These are phyloP conservation scores for Neoseiulus cucumeris DNA, from an alignment of 1,140 invertebrate genomes.

Conservation along the genomic window DNA sequence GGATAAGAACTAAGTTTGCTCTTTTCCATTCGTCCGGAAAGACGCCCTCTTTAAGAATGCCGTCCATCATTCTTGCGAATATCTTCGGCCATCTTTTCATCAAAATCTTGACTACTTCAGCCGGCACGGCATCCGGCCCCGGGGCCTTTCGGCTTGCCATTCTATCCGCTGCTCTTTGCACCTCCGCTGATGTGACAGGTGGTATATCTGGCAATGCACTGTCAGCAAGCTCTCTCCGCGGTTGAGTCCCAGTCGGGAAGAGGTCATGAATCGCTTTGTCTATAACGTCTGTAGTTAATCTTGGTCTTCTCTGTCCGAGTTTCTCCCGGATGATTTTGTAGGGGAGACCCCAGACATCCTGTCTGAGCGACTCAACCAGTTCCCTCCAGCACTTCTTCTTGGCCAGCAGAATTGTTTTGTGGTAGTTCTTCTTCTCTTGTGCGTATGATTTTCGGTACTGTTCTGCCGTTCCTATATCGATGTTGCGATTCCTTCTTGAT, in stretches of 20 bases:
- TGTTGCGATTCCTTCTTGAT: background rate
- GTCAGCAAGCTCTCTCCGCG: background rate
- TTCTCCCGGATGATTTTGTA: background rate
- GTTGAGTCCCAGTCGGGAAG: background rate
- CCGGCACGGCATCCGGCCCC: background rate
- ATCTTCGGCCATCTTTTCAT: background rate
- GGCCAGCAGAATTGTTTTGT: background rate
- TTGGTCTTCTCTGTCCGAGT: background rate
- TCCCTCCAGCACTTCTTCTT: background rate
- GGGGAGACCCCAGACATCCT: background rate
- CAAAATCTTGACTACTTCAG: background rate
- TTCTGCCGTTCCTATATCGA: background rate
- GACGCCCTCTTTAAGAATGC: background rate
- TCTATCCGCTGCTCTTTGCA: background rate
- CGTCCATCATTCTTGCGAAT: background rate
- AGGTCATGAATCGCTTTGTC: background rate
- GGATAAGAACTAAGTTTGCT: background rate
- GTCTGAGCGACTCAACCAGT: background rate
- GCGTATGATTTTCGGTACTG: background rate
- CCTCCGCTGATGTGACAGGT: background rate
- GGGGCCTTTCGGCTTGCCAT: background rate
- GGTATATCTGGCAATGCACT: background rate
- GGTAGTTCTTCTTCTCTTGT: background rate
- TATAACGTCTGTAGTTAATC: background rate
- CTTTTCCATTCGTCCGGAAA: background rate